phyloP scores from a whole-genome alignment of 2,888 invertebrate genomes.

The Ephialtes manifestator region DNA sequence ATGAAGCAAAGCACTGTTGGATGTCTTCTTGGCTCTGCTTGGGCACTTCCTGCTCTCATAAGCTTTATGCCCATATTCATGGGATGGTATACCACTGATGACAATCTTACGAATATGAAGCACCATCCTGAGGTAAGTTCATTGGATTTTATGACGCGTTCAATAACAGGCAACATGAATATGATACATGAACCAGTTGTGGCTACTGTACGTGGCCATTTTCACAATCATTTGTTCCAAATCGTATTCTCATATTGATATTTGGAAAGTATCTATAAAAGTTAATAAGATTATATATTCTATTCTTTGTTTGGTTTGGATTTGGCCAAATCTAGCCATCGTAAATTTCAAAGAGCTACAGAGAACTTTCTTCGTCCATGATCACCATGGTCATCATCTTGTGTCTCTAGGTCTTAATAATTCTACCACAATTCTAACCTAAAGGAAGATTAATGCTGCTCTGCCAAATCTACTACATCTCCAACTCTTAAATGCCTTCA shows the following conservation, averaged over 20 bases:
- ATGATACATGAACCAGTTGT: too few species aligned
- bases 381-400: too few species aligned
- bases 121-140: conserved; percentile 89
- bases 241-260: neutral
- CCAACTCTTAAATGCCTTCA: neutral
- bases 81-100: conserved; percentile 90
- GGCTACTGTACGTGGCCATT: neutral
- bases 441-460: neutral
- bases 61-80: conserved; percentile 90
- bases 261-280: too few species aligned
- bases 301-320: too few species aligned
- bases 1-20: conserved; percentile 94
- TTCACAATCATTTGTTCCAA: neutral
- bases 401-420: neutral
- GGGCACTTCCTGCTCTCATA: conserved; percentile 88
- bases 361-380: too few species aligned
- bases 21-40: conserved; percentile 87
- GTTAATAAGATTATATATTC: too few species aligned
- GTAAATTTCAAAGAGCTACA: too few species aligned
- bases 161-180: too few species aligned
- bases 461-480: neutral
- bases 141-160: neutral
- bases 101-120: conserved; percentile 87
- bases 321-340: too few species aligned
- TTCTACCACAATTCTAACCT: neutral